Conservation (phyloP, 2,888 invertebrate genomes). For the Corythucha ciliata region DNA sequence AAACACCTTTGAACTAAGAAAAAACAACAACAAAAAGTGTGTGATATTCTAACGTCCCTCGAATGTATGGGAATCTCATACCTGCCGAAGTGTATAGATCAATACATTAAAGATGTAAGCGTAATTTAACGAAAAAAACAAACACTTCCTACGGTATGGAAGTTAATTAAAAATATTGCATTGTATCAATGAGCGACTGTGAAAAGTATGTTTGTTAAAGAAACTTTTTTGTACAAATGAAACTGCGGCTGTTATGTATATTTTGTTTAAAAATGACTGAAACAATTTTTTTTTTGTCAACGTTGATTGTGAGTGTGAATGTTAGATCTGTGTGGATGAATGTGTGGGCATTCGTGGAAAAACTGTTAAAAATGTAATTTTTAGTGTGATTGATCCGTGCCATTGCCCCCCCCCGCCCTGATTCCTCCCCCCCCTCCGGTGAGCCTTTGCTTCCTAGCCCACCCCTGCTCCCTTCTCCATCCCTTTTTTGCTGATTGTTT, state of each 20-base stretch:
- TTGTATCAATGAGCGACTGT: slow-evolving; percentile 38
- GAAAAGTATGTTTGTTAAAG: slow-evolving; percentile 31
- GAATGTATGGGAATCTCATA: slow-evolving; percentile 36
- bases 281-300: slow-evolving; percentile 23
- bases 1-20: slow-evolving; percentile 4
- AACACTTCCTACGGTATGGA: slow-evolving; percentile 38
- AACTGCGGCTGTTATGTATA: slow-evolving; percentile 31
- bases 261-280: slow-evolving; percentile 31
- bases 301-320: slow-evolving; percentile 24
- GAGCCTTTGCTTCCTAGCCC: slow-evolving; percentile 7
- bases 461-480: slow-evolving; percentile 4
- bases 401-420: slow-evolving; percentile 14
- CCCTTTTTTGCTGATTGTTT: slow-evolving; percentile 5
- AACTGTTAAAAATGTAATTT: slow-evolving; percentile 21
- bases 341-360: slow-evolving; percentile 22
- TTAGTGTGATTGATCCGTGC: slow-evolving; percentile 24
- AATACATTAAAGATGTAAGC: slow-evolving; percentile 22
- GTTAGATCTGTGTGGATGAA: slow-evolving; percentile 32
- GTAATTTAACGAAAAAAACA: slow-evolving; percentile 21
- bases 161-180: slow-evolving; percentile 35
- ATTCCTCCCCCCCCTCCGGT: not conserved
- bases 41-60: slow-evolving; percentile 38
- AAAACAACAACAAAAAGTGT: slow-evolving; percentile 32
- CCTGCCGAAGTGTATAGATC: slow-evolving; percentile 37
- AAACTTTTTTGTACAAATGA: slow-evolving; percentile 33